These are phyloP conservation scores for Oriolus oriolus DNA, from an alignment of 2,113 vertebrate species.

Conservation along the genomic window DNA sequence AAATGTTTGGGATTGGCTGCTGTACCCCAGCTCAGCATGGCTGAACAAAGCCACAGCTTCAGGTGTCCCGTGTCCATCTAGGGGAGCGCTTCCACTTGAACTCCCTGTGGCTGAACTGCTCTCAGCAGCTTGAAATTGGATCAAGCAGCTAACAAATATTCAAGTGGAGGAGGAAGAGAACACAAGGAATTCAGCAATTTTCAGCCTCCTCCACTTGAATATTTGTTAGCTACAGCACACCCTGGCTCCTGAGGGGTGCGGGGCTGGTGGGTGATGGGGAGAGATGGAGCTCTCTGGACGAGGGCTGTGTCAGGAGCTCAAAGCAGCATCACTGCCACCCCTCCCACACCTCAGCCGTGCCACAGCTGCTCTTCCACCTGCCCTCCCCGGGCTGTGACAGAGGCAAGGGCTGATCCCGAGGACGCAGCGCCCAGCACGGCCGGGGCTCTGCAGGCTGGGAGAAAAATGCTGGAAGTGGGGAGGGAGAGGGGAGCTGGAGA, in stretches of 20 bases:
- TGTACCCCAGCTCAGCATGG: fast-evolving
- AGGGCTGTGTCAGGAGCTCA: not conserved
- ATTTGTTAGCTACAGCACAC: too few species aligned
- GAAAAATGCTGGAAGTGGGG: not conserved
- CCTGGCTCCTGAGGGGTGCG: not conserved
- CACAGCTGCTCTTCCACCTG: not conserved
- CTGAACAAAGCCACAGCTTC: fast-evolving
- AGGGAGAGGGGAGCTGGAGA: not conserved
- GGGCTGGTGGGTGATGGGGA: not conserved
- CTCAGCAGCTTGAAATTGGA: not conserved
- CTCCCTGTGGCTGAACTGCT: fast-evolving
- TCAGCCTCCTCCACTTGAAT: not conserved
- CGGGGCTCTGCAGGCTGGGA: not conserved
- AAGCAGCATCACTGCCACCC: fast-evolving
- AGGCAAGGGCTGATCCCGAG: not conserved
- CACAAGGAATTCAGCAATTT: not conserved
- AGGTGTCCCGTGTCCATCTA: fast-evolving
- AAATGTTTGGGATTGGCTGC: not conserved
- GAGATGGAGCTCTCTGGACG: not conserved
- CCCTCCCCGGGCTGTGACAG: not conserved
- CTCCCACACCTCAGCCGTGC: not conserved
- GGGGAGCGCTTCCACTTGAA: fast-evolving
- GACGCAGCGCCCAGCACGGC: fast-evolving
- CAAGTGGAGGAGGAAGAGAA: not conserved
- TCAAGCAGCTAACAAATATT: fast-evolving